Evolutionary conservation across 2,888 invertebrate genomes (phyloP).

Genomic region (Megaustenia siamemsis): DNA sequence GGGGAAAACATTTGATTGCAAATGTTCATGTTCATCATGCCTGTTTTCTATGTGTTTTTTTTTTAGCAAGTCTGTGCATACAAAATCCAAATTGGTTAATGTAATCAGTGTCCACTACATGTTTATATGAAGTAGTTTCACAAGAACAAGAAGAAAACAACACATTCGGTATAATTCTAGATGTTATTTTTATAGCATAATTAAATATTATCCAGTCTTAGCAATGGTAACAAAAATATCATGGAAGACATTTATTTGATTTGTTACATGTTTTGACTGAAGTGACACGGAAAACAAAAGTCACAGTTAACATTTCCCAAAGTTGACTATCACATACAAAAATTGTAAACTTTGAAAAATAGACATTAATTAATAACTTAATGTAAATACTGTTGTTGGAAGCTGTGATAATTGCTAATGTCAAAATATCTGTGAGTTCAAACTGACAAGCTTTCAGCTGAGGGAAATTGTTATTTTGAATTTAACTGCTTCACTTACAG

Average conservation of each 20-base stretch:
- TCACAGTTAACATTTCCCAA: constrained; percentile 15
- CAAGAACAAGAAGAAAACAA: constrained; percentile 35
- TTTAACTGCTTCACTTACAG: too few species aligned
- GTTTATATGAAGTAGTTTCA: not conserved
- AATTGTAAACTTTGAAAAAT: constrained; percentile 17
- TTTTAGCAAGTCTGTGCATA: too few species aligned
- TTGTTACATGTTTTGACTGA: constrained; percentile 38
- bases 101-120: not conserved
- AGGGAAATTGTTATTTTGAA: too few species aligned
- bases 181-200: constrained; percentile 42
- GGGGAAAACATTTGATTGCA: too few species aligned
- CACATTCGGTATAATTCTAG: constrained; percentile 28
- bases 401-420: constrained; percentile 22
- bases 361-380: constrained; percentile 18
- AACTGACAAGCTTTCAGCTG: not conserved
- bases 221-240: constrained; percentile 49
- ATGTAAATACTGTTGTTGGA: constrained; percentile 47
- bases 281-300: constrained; percentile 35
- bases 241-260: constrained; percentile 55
- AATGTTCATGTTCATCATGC: too few species aligned
- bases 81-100: too few species aligned
- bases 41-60: too few species aligned
- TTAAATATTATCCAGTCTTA: constrained; percentile 47
- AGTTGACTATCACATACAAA: constrained; percentile 37
- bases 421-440: constrained; percentile 7